Conservation (phyloP, 2,113 vertebrate genomes). For the Bufo gargarizans region DNA sequence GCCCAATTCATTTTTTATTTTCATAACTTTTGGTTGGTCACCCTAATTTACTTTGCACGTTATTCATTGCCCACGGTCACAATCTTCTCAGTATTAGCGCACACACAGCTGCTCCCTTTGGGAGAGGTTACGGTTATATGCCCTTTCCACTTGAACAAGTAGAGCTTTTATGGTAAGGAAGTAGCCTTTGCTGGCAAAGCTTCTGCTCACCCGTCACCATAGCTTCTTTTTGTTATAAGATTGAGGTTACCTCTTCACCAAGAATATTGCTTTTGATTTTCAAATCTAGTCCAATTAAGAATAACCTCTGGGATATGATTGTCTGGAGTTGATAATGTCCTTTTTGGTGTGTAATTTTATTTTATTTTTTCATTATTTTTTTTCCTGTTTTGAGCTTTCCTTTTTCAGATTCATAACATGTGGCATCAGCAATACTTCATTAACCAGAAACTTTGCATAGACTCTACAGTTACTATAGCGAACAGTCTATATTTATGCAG, state of each 20-base stretch:
- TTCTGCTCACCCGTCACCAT: not conserved
- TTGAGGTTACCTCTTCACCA: not conserved
- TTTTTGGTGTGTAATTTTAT: not conserved
- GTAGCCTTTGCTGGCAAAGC: not conserved
- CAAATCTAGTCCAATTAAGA: not conserved
- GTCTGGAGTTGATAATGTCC: not conserved
- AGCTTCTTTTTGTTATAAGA: not conserved
- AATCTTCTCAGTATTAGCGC: not conserved
- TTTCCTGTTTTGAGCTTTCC: not conserved
- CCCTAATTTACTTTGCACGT: not conserved
- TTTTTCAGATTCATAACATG: not conserved
- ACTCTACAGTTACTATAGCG: not conserved
- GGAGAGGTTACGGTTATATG: not conserved
- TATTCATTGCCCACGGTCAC: conserved; percentile 4
- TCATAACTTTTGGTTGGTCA: not conserved
- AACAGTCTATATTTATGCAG: not conserved
- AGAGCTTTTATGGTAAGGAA: not conserved
- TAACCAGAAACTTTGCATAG: conserved; percentile 12
- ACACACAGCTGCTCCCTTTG: not conserved
- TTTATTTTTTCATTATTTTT: not conserved
- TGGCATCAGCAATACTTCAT: conserved; percentile 36
- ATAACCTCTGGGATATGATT: not conserved
- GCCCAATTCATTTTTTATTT: not conserved
- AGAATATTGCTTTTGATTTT: not conserved
- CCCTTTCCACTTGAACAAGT: not conserved